Conservation (phyloP, 2,888 invertebrate species). For the Lasioglossum vierecki region DNA sequence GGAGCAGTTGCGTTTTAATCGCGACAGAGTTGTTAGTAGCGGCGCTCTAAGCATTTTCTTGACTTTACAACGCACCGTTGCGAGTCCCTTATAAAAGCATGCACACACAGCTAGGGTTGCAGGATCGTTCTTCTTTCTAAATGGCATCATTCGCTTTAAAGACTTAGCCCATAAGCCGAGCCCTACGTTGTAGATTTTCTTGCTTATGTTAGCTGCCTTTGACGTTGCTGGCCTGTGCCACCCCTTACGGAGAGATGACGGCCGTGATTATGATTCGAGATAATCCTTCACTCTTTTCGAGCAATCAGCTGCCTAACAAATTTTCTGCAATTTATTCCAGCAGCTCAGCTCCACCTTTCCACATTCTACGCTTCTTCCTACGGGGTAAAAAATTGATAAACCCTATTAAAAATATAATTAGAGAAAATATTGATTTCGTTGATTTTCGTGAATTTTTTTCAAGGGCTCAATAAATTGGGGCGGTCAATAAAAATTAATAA, state of each 20-base stretch:
- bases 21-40: constrained; percentile 15
- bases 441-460: no score
- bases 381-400: neutral
- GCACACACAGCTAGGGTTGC: constrained; percentile 38
- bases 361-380: neutral
- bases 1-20: neutral
- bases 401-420: neutral
- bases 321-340: neutral
- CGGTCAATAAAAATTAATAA: neutral
- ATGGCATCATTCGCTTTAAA: constrained; percentile 44
- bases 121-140: constrained; percentile 37
- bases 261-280: neutral
- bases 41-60: constrained; percentile 30
- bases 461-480: neutral
- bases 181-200: neutral
- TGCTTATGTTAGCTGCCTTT: constrained; percentile 15
- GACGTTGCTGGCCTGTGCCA: neutral
- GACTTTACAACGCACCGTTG: constrained; percentile 33
- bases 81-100: constrained; percentile 46
- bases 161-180: constrained; percentile 24
- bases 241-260: neutral
- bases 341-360: neutral
- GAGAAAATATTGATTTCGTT: neutral
- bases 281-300: neutral
- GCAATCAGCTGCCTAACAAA: neutral